Evolutionary conservation across 2,113 vertebrate species (phyloP), one percentile per base, ranked within the genome.

Genomic region (Xiphophorus couchianus): DNA sequence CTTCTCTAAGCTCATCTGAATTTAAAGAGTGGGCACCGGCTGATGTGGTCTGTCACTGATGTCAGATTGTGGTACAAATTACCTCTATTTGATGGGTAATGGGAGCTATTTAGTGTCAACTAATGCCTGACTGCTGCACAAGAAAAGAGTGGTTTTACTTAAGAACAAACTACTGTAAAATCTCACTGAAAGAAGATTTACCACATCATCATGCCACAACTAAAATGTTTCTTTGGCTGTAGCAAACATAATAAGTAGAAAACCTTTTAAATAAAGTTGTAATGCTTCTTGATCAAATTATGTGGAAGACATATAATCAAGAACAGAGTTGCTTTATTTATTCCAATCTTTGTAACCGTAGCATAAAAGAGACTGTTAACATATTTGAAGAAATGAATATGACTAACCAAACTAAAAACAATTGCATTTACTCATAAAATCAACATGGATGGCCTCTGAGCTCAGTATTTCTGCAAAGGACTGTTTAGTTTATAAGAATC

Each of bases 31-130:
- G 88, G 89, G 83, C 25, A 77, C 70, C 67, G 77, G 81, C 86
- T 91, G 89, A 90, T 89, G 81, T 87, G 88, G 84, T 84, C 71
- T 54, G 35, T 90, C 90, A 89, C 89, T 70, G 89, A 92, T 85
- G 85, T 88, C 87, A 94, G 87, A 92, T 88, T 92, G 93, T 94
- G 94, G 91, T 89, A 93, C 88, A 93, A 96, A 95, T 90, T 90
- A 91, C 85, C 14, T 4, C 80, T 82, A 73, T 73, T 91, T 89
- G 89, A 93, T 94, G 75, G 82, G 94, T 94, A 86, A 92, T 93
- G 77, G 74, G 89, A 84, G 76, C 87, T 82, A 83, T 90, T 92
- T 88, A 80, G 83, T 83, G 86, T 88, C 87, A 79, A 85, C 69
- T 58, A 66, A 63, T 71, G 77, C 81, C 78, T 62, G 77, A 69